Conservation (phyloP, 2,888 invertebrate species). For the Thymelicus sylvestris region DNA sequence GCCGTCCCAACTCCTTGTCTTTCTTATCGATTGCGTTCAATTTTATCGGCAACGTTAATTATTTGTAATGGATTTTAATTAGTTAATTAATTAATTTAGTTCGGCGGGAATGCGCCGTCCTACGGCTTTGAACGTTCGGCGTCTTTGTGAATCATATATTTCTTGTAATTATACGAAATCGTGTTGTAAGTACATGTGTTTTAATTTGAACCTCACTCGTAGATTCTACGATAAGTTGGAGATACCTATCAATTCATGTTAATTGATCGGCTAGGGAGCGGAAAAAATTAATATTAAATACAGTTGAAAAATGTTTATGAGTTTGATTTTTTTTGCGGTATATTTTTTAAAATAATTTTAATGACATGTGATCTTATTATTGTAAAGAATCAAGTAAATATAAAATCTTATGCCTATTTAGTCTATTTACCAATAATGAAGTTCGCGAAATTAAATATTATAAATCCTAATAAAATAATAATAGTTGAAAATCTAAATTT, state of each 20-base stretch:
- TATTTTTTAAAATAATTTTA: too few species aligned
- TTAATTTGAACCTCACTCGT: not conserved
- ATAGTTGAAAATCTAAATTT: too few species aligned
- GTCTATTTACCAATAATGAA: too few species aligned
- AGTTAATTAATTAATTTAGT: conserved; percentile 79
- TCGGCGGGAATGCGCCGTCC: conserved; percentile 52
- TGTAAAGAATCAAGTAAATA: too few species aligned
- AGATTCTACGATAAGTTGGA: not conserved
- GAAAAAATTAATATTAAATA: not conserved
- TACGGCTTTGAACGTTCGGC: conserved; percentile 59
- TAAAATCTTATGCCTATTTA: too few species aligned
- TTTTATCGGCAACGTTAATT: conserved; percentile 64
- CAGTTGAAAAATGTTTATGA: not conserved
- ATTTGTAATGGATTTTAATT: conserved; percentile 76
- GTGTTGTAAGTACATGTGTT: conserved; percentile 10
- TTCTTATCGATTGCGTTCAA: conserved; percentile 62
- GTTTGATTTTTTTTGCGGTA: not conserved
- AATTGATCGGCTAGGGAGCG: not conserved
- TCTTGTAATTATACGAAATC: conserved; percentile 39
- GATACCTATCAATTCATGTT: not conserved
- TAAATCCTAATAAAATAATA: too few species aligned
- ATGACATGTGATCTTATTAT: too few species aligned
- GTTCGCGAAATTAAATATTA: too few species aligned
- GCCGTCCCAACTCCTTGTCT: conserved; percentile 52
- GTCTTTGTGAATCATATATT: conserved; percentile 54